These are phyloP conservation scores for Meloidogyne hapla DNA, from an alignment of 1,140 invertebrate species.

Conservation along the genomic window DNA sequence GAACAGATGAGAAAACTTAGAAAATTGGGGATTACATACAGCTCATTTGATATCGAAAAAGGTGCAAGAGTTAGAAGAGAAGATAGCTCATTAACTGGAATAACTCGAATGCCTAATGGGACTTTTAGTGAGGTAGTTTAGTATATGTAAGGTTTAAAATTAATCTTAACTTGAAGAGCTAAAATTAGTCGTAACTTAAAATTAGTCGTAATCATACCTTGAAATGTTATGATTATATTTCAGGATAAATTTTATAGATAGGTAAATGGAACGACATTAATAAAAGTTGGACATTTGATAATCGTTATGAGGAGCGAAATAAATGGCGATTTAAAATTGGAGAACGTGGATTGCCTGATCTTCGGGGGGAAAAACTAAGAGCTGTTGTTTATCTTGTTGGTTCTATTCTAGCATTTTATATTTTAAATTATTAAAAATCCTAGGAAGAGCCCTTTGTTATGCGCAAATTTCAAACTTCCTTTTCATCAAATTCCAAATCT, in stretches of 20 bases:
- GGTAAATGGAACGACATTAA: constrained; percentile 49
- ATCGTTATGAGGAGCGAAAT: constrained; percentile 48
- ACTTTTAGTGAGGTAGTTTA: constrained; percentile 54
- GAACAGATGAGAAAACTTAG: constrained; percentile 47
- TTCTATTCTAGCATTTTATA: not conserved
- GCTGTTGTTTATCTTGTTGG: constrained; percentile 58
- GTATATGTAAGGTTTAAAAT: no score
- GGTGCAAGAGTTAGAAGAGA: constrained; percentile 33
- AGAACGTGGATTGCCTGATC: constrained; percentile 39
- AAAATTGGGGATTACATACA: constrained; percentile 15
- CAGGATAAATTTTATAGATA: constrained; percentile 49
- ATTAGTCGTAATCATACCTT: no score
- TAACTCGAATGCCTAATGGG: constrained; percentile 48
- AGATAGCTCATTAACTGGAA: constrained; percentile 45
- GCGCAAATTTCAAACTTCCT: constrained; percentile 65
- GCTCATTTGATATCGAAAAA: not conserved
- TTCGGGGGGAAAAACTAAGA: constrained; percentile 53
- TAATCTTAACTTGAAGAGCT: no score
- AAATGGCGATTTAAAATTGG: constrained; percentile 57
- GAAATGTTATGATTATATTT: no score
- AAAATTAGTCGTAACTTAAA: no score
- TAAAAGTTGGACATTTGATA: constrained; percentile 51
- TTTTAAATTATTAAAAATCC: not conserved
- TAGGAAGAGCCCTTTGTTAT: constrained; percentile 85
- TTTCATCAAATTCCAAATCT: not conserved